Percentiles rank a stretch among this genome's conserved stretches.
phyloP scores from a whole-genome alignment of 2,797 vertebrate species.

The Perodicticus potto region DNA sequence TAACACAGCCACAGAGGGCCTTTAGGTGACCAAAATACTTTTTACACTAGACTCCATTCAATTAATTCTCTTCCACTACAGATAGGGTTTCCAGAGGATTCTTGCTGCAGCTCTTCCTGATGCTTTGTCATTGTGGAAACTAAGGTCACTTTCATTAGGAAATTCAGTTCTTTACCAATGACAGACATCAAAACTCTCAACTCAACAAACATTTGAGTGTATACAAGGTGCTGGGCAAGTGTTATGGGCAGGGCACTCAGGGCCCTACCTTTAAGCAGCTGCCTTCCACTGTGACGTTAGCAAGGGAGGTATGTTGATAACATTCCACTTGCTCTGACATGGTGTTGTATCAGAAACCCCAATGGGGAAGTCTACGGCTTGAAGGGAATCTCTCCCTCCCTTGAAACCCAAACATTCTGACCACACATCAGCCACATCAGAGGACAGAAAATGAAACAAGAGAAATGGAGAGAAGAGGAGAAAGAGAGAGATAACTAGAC shows the following conservation, averaged over 20 bases:
- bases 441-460: background rate
- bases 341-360: background rate
- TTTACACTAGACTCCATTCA: background rate
- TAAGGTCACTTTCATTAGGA: background rate
- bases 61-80: background rate
- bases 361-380: background rate
- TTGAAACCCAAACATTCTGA: background rate
- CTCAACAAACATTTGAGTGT: background rate
- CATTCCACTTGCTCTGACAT: background rate
- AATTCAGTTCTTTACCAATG: constrained; percentile 37
- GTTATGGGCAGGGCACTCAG: background rate
- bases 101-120: background rate
- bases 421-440: background rate
- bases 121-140: background rate
- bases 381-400: background rate
- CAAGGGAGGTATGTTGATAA: background rate
- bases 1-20: background rate
- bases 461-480: background rate
- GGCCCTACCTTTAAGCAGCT: background rate
- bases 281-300: background rate
- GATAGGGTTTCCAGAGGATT: background rate
- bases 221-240: background rate
- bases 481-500: background rate
- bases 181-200: background rate
- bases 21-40: background rate